These are phyloP conservation scores for Engystomops pustulosus DNA, from an alignment of 2,113 vertebrate species.

Conservation along the genomic window DNA sequence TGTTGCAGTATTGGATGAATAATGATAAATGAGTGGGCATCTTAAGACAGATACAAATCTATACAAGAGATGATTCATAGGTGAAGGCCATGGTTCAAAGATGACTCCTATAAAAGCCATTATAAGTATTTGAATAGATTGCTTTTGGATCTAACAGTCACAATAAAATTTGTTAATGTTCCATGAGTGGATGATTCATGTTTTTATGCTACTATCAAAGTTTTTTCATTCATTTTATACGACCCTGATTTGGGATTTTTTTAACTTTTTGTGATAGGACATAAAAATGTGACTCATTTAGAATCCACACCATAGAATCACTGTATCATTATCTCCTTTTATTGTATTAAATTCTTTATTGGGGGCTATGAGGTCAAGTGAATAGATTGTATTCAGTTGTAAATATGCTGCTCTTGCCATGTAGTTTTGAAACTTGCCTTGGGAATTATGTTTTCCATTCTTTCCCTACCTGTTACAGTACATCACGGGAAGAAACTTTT, in stretches of 20 bases:
- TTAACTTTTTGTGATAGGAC: neutral
- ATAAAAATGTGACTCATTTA: neutral
- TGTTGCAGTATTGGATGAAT: neutral
- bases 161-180: slow-evolving; percentile 11
- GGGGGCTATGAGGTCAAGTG: neutral
- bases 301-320: neutral
- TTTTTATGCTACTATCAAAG: neutral
- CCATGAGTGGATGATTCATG: neutral
- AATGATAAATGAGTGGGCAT: neutral
- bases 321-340: neutral
- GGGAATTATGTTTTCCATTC: too few relatives aligned
- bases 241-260: neutral
- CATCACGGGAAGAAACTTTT: neutral
- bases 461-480: neutral
- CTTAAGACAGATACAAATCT: neutral
- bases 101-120: slow-evolving; percentile 17
- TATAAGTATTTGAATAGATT: neutral
- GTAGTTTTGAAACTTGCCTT: too few relatives aligned
- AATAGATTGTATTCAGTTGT: neutral
- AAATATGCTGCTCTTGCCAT: neutral
- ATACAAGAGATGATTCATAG: slow-evolving; percentile 11
- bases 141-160: neutral
- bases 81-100: neutral
- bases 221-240: neutral
- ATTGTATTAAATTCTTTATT: neutral